Conservation (phyloP, 1,140 invertebrate genomes). For the Drosophila auraria region DNA sequence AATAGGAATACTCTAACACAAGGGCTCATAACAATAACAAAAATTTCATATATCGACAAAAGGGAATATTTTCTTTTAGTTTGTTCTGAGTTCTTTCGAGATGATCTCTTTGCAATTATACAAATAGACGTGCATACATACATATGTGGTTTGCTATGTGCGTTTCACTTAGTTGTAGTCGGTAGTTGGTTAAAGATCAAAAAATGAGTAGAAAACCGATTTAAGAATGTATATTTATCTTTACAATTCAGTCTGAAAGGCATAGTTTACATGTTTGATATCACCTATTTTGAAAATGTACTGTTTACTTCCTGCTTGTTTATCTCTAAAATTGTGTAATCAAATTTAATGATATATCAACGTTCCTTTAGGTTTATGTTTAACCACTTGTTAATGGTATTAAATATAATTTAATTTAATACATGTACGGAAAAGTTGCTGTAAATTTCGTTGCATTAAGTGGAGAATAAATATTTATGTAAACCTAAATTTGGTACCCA, state of each 20-base stretch:
- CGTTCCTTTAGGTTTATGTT: slow-evolving; percentile 60
- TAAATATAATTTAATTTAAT: slow-evolving; percentile 59
- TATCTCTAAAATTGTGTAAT: slow-evolving; percentile 65
- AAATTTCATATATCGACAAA: slow-evolving; percentile 47
- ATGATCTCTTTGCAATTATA: slow-evolving; percentile 27
- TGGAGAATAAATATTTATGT: slow-evolving; percentile 79
- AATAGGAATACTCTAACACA: slow-evolving; percentile 58
- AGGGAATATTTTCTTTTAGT: slow-evolving; percentile 5
- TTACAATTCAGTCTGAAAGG: slow-evolving; percentile 84
- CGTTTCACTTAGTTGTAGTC: slow-evolving; percentile 64
- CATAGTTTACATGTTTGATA: slow-evolving; percentile 82
- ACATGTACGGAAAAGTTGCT: slow-evolving; percentile 72
- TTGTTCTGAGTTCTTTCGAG: slow-evolving; percentile 39
- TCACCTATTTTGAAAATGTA: slow-evolving; percentile 83
- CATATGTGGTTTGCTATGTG: slow-evolving; percentile 63
- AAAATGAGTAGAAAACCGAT: slow-evolving; percentile 76
- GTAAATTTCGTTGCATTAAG: slow-evolving; percentile 81
- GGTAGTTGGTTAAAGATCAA: slow-evolving; percentile 62
- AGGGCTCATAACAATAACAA: slow-evolving; percentile 55
- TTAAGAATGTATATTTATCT: slow-evolving; percentile 81
- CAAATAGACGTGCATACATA: slow-evolving; percentile 50
- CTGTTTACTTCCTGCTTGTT: slow-evolving; percentile 50
- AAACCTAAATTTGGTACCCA: slow-evolving; percentile 82
- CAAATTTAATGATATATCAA: slow-evolving; percentile 71
- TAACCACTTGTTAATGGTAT: slow-evolving; percentile 61